Evolutionary conservation across 2,797 vertebrate genomes (phyloP).

Genomic region (Epinephelus awoara): DNA sequence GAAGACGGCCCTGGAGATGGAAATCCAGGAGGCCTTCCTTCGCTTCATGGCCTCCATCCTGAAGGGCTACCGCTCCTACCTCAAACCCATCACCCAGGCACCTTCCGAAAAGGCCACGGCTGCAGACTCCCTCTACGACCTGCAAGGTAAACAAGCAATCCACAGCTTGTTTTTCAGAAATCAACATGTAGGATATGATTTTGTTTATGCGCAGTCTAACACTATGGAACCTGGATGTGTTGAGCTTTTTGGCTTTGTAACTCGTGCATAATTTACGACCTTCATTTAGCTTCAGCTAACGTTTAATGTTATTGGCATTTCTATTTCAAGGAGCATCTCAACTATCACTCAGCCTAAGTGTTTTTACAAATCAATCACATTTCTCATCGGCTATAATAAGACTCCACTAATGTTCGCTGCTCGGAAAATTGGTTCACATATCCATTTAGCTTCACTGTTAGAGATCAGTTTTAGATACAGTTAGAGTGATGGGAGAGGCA

Average conservation of each 20-base stretch:
- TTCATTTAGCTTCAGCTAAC: not conserved
- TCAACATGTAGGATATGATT: not conserved
- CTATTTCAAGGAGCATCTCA: constrained; percentile 46
- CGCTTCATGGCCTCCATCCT: constrained; percentile 98
- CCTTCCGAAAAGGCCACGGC: constrained; percentile 97
- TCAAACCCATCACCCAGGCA: constrained; percentile 96
- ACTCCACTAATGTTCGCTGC: constrained; percentile 42
- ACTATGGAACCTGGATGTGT: not conserved
- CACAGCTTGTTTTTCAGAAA: not conserved
- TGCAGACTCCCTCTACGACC: constrained; percentile 94
- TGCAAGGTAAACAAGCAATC: constrained; percentile 87
- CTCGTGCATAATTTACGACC: constrained; percentile 44
- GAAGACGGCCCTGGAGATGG: constrained; percentile 94
- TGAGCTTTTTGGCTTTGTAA: constrained; percentile 11
- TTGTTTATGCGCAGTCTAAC: not conserved
- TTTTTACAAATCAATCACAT: constrained; percentile 53
- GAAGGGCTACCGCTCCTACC: constrained; percentile 95
- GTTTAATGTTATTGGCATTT: constrained; percentile 41
- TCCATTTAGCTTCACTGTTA: constrained; percentile 19
- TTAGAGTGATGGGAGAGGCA: constrained; percentile 1
- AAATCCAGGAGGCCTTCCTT: constrained; percentile 96
- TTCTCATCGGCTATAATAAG: constrained; percentile 37
- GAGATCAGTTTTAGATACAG: constrained; percentile 13
- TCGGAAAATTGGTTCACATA: constrained; percentile 51
- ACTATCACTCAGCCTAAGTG: constrained; percentile 20